These are phyloP conservation scores for Nanorana parkeri DNA, from an alignment of 2,113 vertebrate species.

Conservation along the genomic window DNA sequence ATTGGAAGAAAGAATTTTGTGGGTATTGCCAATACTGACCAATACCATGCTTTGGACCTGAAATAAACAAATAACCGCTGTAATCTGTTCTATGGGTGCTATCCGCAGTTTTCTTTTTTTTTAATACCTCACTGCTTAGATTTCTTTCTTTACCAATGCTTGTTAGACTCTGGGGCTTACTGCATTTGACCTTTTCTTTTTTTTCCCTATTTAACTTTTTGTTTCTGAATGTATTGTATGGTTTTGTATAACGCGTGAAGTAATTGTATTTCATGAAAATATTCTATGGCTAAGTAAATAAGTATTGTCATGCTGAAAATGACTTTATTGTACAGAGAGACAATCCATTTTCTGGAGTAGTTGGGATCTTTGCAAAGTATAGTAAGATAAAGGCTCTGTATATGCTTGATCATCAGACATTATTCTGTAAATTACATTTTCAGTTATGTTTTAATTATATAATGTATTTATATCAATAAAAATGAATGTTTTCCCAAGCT, in stretches of 20 bases:
- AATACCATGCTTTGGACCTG: too few relatives aligned
- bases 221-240: not conserved
- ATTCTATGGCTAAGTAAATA: not conserved
- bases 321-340: not conserved
- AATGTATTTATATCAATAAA: constrained; percentile 11
- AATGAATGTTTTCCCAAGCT: not conserved
- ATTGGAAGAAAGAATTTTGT: too few relatives aligned
- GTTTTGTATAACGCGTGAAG: not conserved
- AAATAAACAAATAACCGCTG: too few relatives aligned
- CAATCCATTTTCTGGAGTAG: not conserved
- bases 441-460: not conserved
- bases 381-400: not conserved
- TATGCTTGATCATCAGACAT: not conserved
- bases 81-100: too few relatives aligned
- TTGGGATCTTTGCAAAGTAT: not conserved
- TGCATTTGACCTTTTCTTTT: not conserved
- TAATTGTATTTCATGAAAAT: too few relatives aligned
- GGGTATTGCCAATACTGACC: too few relatives aligned
- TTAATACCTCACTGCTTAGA: too few relatives aligned
- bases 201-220: not conserved
- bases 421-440: not conserved
- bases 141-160: too few relatives aligned
- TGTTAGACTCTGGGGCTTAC: not conserved
- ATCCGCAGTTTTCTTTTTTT: too few relatives aligned
- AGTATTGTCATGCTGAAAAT: not conserved